Evolutionary conservation across 2,888 invertebrate genomes (phyloP), one percentile per base, ranked within the genome.

Genomic region (Diplolepis rosae): DNA sequence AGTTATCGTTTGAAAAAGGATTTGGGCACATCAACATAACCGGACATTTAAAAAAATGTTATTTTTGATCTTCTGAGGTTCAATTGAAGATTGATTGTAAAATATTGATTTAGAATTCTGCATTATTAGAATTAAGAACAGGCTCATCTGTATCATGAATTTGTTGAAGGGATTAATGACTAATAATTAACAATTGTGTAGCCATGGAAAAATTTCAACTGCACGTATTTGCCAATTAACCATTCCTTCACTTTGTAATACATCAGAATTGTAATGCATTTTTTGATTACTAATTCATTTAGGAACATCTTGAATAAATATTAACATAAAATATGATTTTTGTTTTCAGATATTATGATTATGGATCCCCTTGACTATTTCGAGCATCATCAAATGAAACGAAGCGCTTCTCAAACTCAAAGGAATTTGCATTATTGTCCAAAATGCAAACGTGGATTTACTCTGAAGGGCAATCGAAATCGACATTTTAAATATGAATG

Each of bases 401-500:
- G 30, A 30, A 5, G 1, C 6, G 50, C 22, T 3, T 13, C 22
- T 50, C 11, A 7, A 18, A n/a, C 27, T n/a, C n/a, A 15, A 6
- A 52, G 15, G 15, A 72, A 66, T 51, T 69, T 76, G 56, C 78
- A 78, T 71, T 77, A 76, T 73, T 85, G 85, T 68, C 82, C 82
- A 50, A 84, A 82, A 72, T 85, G 84, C 73, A 72, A 75, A 66
- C 81, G 80, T 22, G 80, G 81, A 28, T 84, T 84, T 73, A 80
- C 81, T 11, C 76, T 81, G 27, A 83, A 85, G 71, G 81, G 82
- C 70, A 84, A 83, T 76, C 77, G 83, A 66, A 85, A 83, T 72
- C 82, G 89, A 2, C 89, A 89, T 74, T 81, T 83, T 70, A 84
- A 83, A 39, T 85, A 82, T 74, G 89, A 88, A 74, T 89, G 89